A percentile compares a stretch with the other conserved stretches of the same genome.
Evolutionary conservation across 2,797 vertebrate species (phyloP).

Genomic region (Chaunax sp.): DNA sequence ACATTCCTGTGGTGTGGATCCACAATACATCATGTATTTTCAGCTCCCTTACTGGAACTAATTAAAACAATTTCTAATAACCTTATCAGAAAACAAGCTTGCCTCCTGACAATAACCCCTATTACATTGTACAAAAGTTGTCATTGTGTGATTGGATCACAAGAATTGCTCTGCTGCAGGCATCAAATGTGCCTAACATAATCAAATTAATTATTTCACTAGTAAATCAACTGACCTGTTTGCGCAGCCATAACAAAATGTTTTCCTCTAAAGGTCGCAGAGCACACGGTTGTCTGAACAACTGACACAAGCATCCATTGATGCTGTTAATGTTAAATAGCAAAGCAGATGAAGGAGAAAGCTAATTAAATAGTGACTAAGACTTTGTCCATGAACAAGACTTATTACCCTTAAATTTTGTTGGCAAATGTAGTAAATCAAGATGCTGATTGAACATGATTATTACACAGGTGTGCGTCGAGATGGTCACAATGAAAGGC

Average conservation of each 20-base stretch:
- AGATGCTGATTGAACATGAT: too few relatives aligned
- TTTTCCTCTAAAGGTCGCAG: constrained; percentile 76
- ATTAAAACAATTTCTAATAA: constrained; percentile 94
- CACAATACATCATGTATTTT: constrained; percentile 85
- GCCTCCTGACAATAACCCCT: constrained; percentile 80
- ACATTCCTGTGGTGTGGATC: constrained; percentile 87
- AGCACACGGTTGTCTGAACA: constrained; percentile 54
- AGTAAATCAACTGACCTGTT: constrained; percentile 79
- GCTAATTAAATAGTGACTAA: constrained; percentile 53
- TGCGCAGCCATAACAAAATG: constrained; percentile 84
- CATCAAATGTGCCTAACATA: constrained; percentile 85
- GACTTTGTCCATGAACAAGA: too few relatives aligned
- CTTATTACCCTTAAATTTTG: too few relatives aligned
- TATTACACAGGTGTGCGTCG: too few relatives aligned
- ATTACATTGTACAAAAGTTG: constrained; percentile 84
- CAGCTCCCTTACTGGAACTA: constrained; percentile 86
- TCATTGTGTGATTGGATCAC: constrained; percentile 85
- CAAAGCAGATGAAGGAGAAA: constrained; percentile 37
- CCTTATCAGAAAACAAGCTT: constrained; percentile 88
- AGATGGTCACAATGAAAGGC: too few relatives aligned
- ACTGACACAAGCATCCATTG: constrained; percentile 61
- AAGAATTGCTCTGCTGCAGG: constrained; percentile 84
- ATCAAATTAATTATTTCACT: constrained; percentile 83
- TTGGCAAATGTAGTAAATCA: too few relatives aligned
- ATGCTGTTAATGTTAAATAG: constrained; percentile 42